phyloP scores from a whole-genome alignment of 1,140 invertebrate species.

The Vollenhovia emeryi region DNA sequence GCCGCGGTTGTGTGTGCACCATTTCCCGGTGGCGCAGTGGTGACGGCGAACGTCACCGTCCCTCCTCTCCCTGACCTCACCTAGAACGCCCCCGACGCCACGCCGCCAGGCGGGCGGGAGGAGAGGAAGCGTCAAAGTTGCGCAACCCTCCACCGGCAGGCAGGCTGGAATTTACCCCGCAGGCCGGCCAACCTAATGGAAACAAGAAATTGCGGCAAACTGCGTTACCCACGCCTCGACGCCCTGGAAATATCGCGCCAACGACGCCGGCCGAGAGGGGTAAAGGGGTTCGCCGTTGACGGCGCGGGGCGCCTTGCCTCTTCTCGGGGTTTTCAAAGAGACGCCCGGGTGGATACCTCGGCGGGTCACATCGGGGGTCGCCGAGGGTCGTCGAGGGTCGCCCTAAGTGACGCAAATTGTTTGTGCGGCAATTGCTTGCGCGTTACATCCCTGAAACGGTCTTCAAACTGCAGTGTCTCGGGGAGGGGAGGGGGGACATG shows the following conservation, averaged over 20 bases:
- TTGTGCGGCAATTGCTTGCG: constrained; percentile 45
- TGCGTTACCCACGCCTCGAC: constrained; percentile 83
- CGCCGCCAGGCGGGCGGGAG: constrained; percentile 3
- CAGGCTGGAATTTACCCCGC: constrained; percentile 82
- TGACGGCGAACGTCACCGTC: constrained; percentile 58
- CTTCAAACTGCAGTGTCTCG: background rate
- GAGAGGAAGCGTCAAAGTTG: constrained; percentile 77
- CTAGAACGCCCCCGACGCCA: constrained; percentile 41
- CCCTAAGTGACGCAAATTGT: constrained; percentile 51
- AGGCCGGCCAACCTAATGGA: constrained; percentile 85
- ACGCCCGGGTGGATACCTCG: constrained; percentile 37
- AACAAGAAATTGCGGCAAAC: constrained; percentile 86
- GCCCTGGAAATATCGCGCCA: constrained; percentile 82
- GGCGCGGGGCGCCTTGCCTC: constrained; percentile 26
- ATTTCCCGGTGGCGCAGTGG: constrained; percentile 73
- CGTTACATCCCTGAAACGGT: background rate
- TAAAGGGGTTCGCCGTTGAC: constrained; percentile 22
- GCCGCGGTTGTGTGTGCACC: constrained; percentile 80
- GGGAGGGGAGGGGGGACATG: no score
- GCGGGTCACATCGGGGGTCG: constrained; percentile 25
- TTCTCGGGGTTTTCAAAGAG: constrained; percentile 64
- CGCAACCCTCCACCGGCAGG: constrained; percentile 70
- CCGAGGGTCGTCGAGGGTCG: constrained; percentile 35
- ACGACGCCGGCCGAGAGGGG: constrained; percentile 14
- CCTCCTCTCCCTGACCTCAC: constrained; percentile 11